These are phyloP conservation scores for Tetheella fluctuosa DNA, from an alignment of 2,888 invertebrate species.

Conservation along the genomic window DNA sequence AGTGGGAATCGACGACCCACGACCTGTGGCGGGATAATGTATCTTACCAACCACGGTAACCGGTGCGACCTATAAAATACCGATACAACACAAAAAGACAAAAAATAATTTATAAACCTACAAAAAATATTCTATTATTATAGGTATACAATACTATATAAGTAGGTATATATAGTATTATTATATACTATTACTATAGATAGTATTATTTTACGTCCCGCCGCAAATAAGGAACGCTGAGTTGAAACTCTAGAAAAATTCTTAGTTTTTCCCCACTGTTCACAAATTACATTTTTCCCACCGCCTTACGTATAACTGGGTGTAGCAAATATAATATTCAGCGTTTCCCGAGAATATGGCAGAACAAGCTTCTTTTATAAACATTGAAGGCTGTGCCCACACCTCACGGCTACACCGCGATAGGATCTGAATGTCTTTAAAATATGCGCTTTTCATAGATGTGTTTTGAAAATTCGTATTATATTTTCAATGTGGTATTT, in stretches of 20 bases:
- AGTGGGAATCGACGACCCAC: too few relatives aligned
- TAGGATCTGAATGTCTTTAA: not conserved
- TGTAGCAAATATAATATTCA: conserved; percentile 41
- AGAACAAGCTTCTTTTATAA: conserved; percentile 26
- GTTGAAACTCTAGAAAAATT: not conserved
- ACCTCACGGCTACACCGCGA: not conserved
- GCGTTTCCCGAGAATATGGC: conserved; percentile 30
- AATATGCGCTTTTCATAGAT: not conserved
- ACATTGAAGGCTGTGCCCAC: conserved; percentile 25
- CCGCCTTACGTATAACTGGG: conserved; percentile 13
- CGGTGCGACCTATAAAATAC: too few relatives aligned
- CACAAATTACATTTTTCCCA: conserved; percentile 13
- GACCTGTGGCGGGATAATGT: too few relatives aligned
- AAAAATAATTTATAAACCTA: too few relatives aligned
- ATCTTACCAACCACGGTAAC: too few relatives aligned
- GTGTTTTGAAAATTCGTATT: not conserved
- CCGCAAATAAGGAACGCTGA: conserved; percentile 1
- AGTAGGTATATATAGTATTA: too few relatives aligned
- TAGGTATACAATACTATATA: too few relatives aligned
- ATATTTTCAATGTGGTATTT: not conserved
- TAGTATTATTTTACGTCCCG: not conserved
- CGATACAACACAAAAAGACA: too few relatives aligned
- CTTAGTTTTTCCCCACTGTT: conserved; percentile 11
- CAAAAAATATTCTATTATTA: too few relatives aligned
- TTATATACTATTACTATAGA: not conserved